A percentile compares a stretch with the other conserved stretches of the same genome.
Conservation (phyloP, 2,113 vertebrate genomes). For the Caranx melampygus region DNA sequence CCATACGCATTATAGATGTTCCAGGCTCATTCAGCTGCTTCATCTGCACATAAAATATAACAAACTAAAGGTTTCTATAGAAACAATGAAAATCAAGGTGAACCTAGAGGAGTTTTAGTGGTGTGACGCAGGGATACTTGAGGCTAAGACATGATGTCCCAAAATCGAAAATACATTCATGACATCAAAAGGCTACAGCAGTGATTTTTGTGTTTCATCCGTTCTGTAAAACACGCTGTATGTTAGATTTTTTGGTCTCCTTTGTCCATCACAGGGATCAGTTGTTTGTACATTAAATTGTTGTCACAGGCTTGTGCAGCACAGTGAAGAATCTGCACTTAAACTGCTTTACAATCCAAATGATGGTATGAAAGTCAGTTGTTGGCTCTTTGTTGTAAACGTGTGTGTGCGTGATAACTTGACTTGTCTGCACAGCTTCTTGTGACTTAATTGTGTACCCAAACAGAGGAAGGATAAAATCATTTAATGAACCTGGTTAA, state of each 20-base stretch:
- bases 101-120: background rate
- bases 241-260: background rate
- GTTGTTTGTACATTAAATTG: background rate
- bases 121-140: background rate
- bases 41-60: conserved; percentile 23
- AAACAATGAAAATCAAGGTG: background rate
- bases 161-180: background rate
- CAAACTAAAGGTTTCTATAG: background rate
- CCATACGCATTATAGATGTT: conserved; percentile 3
- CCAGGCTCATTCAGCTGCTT: conserved; percentile 25
- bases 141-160: background rate
- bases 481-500: conserved; percentile 3
- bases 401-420: background rate
- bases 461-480: conserved; percentile 8
- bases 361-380: background rate
- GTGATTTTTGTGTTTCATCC: background rate
- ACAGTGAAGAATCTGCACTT: background rate
- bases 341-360: background rate
- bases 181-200: background rate
- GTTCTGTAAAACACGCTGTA: background rate
- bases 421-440: background rate
- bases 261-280: background rate
- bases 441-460: background rate
- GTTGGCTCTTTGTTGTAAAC: background rate
- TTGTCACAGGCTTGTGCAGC: background rate